Evolutionary conservation across 1,140 invertebrate genomes (phyloP).

Genomic region (Micrasema longulum): DNA sequence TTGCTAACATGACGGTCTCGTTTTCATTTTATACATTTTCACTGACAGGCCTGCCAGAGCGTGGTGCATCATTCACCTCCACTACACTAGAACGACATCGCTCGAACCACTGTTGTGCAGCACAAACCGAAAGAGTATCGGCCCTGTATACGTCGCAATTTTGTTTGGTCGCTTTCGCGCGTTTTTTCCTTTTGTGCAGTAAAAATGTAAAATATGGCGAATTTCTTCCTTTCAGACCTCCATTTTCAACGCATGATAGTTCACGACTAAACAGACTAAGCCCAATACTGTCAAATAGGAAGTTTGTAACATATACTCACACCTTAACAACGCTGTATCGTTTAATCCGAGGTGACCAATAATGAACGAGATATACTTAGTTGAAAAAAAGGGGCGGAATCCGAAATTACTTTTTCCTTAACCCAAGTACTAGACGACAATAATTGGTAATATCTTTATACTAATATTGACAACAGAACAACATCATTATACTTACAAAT

Average conservation of each 20-base stretch:
- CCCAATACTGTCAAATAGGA: conserved; percentile 10
- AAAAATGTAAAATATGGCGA: conserved; percentile 26
- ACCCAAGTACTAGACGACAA: too few relatives aligned
- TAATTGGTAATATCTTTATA: too few relatives aligned
- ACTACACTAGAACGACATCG: conserved; percentile 19
- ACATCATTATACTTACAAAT: too few relatives aligned
- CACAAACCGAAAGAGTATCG: too few relatives aligned
- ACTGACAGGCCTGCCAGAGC: conserved; percentile 14
- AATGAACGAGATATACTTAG: conserved; percentile 24
- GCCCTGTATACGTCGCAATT: too few relatives aligned
- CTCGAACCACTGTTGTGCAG: too few relatives aligned
- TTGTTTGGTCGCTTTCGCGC: too few relatives aligned
- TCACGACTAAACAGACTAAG: conserved; percentile 53
- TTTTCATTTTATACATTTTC: too few relatives aligned
- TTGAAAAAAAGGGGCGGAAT: conserved; percentile 36
- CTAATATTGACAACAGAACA: too few relatives aligned
- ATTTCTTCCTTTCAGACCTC: conserved; percentile 26
- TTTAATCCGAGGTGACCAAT: conserved; percentile 8
- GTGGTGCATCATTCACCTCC: conserved; percentile 17
- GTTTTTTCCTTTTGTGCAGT: too few relatives aligned
- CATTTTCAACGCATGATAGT: conserved; percentile 17
- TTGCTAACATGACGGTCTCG: too few relatives aligned
- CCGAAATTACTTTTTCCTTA: too few relatives aligned
- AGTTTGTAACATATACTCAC: conserved; percentile 15
- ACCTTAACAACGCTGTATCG: conserved; percentile 3